Evolutionary conservation across 2,888 invertebrate species (phyloP).

Genomic region (Cynaeus angustus): DNA sequence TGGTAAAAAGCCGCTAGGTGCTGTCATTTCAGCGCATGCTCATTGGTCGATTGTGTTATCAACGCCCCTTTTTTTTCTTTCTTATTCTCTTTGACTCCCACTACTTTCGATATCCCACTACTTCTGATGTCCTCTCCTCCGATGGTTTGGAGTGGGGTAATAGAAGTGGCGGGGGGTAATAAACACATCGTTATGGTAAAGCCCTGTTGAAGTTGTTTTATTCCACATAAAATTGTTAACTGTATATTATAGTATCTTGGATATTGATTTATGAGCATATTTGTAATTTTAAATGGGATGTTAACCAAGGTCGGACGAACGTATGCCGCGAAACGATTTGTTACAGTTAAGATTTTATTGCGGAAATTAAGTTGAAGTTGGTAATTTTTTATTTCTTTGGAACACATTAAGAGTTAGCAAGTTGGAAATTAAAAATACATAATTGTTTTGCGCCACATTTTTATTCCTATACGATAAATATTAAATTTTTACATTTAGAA

Average conservation of each 20-base stretch:
- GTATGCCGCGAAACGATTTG: conserved; percentile 25
- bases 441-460: no score
- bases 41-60: conserved; percentile 70
- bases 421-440: no score
- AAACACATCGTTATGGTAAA: conserved; percentile 72
- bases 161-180: conserved; percentile 66
- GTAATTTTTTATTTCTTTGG: neutral
- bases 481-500: no score
- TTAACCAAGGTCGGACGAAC: conserved; percentile 45
- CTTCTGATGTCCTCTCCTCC: conserved; percentile 53
- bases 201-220: conserved; percentile 70
- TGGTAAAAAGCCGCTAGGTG: conserved; percentile 71
- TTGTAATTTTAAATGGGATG: conserved; percentile 61
- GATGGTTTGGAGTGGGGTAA: conserved; percentile 56
- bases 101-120: conserved; percentile 56
- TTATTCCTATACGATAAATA: no score
- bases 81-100: conserved; percentile 55
- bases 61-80: conserved; percentile 65
- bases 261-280: conserved; percentile 68
- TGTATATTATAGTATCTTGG: conserved; percentile 58
- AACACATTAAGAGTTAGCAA: no score
- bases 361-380: neutral
- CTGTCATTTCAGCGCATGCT: conserved; percentile 71
- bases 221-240: conserved; percentile 70
- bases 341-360: neutral